These are phyloP conservation scores for Aromia moschata DNA, from an alignment of 2,888 invertebrate species.

Conservation along the genomic window DNA sequence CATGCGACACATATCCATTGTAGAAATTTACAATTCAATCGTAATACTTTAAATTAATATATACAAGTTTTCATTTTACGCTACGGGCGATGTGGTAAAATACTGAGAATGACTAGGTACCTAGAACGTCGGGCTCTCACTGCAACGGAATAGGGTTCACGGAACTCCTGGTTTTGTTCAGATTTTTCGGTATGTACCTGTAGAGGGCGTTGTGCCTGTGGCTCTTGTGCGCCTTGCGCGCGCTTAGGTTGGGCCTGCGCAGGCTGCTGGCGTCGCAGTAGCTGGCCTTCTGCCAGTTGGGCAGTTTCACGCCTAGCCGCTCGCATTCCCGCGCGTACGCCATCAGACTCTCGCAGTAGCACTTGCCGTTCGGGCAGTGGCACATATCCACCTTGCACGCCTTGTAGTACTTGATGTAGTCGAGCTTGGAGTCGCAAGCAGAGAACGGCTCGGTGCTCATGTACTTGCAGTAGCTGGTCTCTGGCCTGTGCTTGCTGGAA, in stretches of 20 bases:
- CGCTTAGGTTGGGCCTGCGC: constrained; percentile 10
- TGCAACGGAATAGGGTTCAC: constrained; percentile 19
- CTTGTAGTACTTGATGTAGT: constrained; percentile 83
- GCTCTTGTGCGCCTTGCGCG: constrained; percentile 20
- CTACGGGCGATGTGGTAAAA: constrained; percentile 45
- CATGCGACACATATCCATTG: constrained; percentile 27
- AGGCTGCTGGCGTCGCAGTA: constrained; percentile 32
- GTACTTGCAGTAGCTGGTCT: constrained; percentile 50
- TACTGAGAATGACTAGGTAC: constrained; percentile 59
- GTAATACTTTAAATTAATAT: constrained; percentile 44
- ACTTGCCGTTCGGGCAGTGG: constrained; percentile 81
- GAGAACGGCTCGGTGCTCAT: constrained; percentile 69
- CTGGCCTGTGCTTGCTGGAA: constrained; percentile 42
- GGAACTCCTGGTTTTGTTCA: constrained; percentile 33
- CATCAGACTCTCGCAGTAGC: constrained; percentile 89
- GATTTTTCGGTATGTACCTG: constrained; percentile 25
- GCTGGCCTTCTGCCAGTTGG: constrained; percentile 73
- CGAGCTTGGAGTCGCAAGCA: constrained; percentile 81
- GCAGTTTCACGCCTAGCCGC: constrained; percentile 76
- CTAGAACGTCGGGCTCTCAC: constrained; percentile 16
- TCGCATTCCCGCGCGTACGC: constrained; percentile 91
- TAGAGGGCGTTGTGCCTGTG: constrained; percentile 11
- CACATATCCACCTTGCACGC: constrained; percentile 84
- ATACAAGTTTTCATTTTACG: constrained; percentile 31
- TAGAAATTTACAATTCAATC: constrained; percentile 27